phyloP scores from a whole-genome alignment of 2,888 invertebrate genomes.

The Graphium colonna region DNA sequence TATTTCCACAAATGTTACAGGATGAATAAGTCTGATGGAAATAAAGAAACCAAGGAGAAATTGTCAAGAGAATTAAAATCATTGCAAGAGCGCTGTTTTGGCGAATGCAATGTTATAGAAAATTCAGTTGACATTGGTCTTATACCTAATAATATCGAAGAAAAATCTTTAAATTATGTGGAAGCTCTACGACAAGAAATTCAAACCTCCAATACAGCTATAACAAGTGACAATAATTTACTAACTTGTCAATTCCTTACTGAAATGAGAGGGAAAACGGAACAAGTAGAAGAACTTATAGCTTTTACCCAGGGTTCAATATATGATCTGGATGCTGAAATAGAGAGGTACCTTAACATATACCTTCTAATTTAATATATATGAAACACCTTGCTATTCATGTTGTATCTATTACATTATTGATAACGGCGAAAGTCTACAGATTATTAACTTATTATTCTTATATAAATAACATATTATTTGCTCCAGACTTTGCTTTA shows the following conservation, averaged over 20 bases:
- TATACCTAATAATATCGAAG: slow-evolving; percentile 39
- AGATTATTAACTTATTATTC: no score
- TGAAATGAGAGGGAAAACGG: slow-evolving; percentile 53
- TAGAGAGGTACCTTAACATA: slow-evolving; percentile 45
- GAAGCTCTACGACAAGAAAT: slow-evolving; percentile 52
- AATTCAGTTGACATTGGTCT: slow-evolving; percentile 46
- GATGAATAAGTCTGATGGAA: slow-evolving; percentile 43
- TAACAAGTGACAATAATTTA: slow-evolving; percentile 53
- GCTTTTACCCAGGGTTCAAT: slow-evolving; percentile 56
- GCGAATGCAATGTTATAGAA: slow-evolving; percentile 49
- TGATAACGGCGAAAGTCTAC: no score
- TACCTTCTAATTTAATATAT: no score
- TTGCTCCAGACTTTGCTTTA: no score
- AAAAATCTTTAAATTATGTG: slow-evolving; percentile 48
- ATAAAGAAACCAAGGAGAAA: slow-evolving; percentile 43
- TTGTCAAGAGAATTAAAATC: slow-evolving; percentile 53
- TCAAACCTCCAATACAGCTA: slow-evolving; percentile 46
- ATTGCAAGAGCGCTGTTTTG: slow-evolving; percentile 46
- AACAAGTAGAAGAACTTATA: slow-evolving; percentile 51
- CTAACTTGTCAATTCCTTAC: slow-evolving; percentile 54
- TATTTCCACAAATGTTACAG: slow-evolving; percentile 29
- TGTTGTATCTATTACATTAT: no score
- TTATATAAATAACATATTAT: no score
- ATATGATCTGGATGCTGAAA: slow-evolving; percentile 55
- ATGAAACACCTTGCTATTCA: no score